Evolutionary conservation across 1,140 invertebrate genomes (phyloP), one percentile per base, ranked within the genome.

Genomic region (Sitobion miscanthi): DNA sequence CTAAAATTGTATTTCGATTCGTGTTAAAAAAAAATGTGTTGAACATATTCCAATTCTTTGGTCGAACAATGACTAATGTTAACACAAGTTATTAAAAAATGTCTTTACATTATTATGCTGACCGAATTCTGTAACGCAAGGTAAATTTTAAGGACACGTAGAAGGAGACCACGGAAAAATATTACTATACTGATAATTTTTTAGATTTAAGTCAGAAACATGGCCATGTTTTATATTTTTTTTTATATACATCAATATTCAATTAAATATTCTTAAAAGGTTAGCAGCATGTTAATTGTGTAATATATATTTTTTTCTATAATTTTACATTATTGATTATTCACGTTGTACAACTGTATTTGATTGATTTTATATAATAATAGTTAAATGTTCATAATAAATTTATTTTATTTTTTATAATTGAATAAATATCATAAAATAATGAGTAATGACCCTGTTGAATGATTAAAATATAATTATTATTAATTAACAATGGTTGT

Each of bases 121-220:
- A 89, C 35, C 35, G 52, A 89, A 89, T 57, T 89, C 35, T 38
- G 11, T 57, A 89, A 0, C 14, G 35, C 49, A 89, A 89, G 52
- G 49, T 89, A 89, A 89, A 57, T 89, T 25, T 21, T 89, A 89
- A 89, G 88, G 88, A 89, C 88, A 11, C n/a, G 14, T n/a, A 77
- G 86, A 49, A 87, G 30, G 17, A 21, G 30, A 52, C n/a, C 9
- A 20, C 21, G 23, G 21, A 25, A 57, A 89, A 42, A 57, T 57
- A 38, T 57, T 25, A 77, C 8, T 57, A 14, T 8, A 14, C 1
- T 30, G 35, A 42, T 57, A 11, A 57, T 57, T 38, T 54, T 57
- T 38, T 89, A 25, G 21, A 57, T 54, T 57, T 6, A 42, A 57
- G 11, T 85, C 20, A 42, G 30, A 69, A n/a, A 69, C 11, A n/a